Percentiles rank a stretch among this genome's conserved stretches.
Evolutionary conservation across 1,140 invertebrate genomes (phyloP).

Genomic region (Saccostrea echinata): DNA sequence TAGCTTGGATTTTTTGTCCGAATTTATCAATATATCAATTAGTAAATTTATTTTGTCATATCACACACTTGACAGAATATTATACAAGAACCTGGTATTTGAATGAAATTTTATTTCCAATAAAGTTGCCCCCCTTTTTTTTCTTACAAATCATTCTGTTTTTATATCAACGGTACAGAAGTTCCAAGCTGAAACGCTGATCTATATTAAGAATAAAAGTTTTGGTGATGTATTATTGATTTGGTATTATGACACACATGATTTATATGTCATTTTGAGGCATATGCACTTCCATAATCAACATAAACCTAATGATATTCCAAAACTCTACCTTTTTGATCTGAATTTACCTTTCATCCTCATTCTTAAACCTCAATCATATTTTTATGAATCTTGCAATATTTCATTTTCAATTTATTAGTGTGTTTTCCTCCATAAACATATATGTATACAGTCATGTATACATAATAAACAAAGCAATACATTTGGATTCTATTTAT

Average conservation of each 20-base stretch:
- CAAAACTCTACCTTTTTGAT: background rate
- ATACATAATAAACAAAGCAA: constrained; percentile 16
- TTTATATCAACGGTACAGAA: background rate
- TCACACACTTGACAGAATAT: too few species aligned
- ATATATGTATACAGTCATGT: background rate
- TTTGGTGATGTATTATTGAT: background rate
- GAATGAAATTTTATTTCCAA: too few species aligned
- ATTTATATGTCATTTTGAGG: background rate
- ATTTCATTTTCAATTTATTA: background rate
- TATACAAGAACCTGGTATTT: too few species aligned
- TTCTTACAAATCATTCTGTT: too few species aligned
- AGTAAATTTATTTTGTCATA: too few species aligned
- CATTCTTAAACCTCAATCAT: constrained; percentile 4
- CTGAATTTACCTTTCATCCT: background rate
- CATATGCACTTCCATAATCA: background rate
- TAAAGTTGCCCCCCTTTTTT: too few species aligned
- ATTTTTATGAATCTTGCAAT: constrained; percentile 28
- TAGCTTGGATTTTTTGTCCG: background rate
- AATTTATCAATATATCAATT: too few species aligned
- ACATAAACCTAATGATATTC: constrained; percentile 14
- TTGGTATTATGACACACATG: background rate
- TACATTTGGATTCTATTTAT: background rate
- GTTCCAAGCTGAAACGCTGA: background rate
- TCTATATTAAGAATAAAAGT: background rate
- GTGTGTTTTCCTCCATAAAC: background rate